Evolutionary conservation across 64 coral and sea anemone genomes (phyloP), one percentile per base, ranked within the genome.

Genomic region (Acropora yongei): DNA sequence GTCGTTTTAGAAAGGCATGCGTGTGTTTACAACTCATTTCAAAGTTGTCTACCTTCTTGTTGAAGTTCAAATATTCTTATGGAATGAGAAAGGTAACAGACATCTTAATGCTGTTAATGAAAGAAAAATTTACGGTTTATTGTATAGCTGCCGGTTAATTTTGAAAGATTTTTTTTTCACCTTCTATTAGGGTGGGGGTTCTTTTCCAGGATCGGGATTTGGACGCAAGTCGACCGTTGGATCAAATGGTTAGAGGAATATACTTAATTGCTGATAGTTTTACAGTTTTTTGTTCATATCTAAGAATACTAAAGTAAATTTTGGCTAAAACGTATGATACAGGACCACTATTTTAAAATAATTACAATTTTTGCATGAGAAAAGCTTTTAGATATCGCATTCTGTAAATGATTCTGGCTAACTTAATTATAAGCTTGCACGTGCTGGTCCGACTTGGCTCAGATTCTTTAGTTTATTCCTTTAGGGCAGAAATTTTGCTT

Each of bases 1-100:
- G 8, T 50, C 19, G 46, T 45, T 1, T 30, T 10, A 0, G 7
- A 8, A 85, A 42, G 50, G 44, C 45, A 85, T 71, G 82, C 82
- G 82, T 85, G 69, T 85, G 65, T 72, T 85, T 72, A 48, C 44
- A 6, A 12, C 7, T 0, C 44, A 68, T 85, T 85, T 85, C 82
- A 72, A 72, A 85, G 72, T 85, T 61, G 82, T 45, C 45, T 61
- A 48, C 39, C 82, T 85, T 85, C 80, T 44, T 57, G 8, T 6
- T 44, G 3, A 8, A 49, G 18, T 85, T 85, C 65, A 18, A 49
- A 20, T 17, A 85, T 72, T 85, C 44, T 71, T 17, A 85, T 85
- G 82, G 82, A 9, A 85, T 85, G 82, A 85, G 82, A 72, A 85
- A 4, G 82, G 82, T 85, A 85, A 3, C 14, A 49, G 44, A 69